Evolutionary conservation across 1,140 invertebrate genomes (phyloP).

Genomic region (Psilanteris sp.): DNA sequence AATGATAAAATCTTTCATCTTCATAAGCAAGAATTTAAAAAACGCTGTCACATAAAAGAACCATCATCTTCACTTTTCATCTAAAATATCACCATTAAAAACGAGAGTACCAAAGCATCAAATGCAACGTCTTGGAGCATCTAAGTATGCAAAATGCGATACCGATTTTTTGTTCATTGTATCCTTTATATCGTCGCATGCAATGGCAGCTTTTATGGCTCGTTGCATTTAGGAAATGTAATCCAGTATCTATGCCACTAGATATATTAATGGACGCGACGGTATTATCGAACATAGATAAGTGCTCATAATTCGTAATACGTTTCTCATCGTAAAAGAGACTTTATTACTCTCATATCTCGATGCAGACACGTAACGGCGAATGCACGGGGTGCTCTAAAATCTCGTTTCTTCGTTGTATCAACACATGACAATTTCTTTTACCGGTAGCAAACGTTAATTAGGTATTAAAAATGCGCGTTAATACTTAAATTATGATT

Average conservation of each 20-base stretch:
- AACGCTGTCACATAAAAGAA: constrained; percentile 36
- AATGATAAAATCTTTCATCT: constrained; percentile 43
- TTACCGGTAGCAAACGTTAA: constrained; percentile 24
- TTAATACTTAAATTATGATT: not conserved
- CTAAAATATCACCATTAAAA: constrained; percentile 53
- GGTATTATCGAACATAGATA: constrained; percentile 64
- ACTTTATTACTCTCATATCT: constrained; percentile 63
- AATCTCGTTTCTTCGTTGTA: constrained; percentile 46
- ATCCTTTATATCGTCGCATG: constrained; percentile 55
- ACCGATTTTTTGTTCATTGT: constrained; percentile 61
- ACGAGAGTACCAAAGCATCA: constrained; percentile 35
- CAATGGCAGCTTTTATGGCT: constrained; percentile 53
- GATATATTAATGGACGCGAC: constrained; percentile 63
- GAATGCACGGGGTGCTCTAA: constrained; percentile 29
- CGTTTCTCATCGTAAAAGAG: constrained; percentile 64
- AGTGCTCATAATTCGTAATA: constrained; percentile 66
- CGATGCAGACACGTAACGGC: constrained; percentile 55
- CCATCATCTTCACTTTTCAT: constrained; percentile 36
- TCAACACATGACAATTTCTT: constrained; percentile 49
- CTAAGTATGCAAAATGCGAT: constrained; percentile 57
- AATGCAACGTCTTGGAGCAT: constrained; percentile 40
- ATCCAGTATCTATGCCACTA: constrained; percentile 62
- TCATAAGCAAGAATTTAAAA: constrained; percentile 12
- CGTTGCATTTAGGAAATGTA: constrained; percentile 64
- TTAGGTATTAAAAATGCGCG: constrained; percentile 15